Evolutionary conservation across 2,113 vertebrate genomes (phyloP), one percentile per base, ranked within the genome.

Genomic region (Marcusenius ussheri): DNA sequence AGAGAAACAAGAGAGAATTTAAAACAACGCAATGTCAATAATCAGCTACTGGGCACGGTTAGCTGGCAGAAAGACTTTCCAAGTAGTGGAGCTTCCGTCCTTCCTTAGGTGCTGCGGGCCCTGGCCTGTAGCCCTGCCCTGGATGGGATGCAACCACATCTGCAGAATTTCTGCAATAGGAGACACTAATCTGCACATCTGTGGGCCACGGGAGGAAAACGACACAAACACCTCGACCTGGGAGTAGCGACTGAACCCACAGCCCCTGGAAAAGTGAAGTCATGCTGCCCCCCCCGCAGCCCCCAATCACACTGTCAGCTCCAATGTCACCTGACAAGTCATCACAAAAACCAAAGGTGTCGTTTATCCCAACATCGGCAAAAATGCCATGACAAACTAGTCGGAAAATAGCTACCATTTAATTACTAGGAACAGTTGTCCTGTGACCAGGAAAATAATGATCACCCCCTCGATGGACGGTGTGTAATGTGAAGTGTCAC

Each of bases 401-500:
- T 47, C 3, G 27, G 62, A 50, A 53, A 51, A 51, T 17, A 87
- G 24, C 17, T 45, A 27, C 24, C 35, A 21, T 42, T 62, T 88
- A 58, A 88, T 88, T 39, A 24, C 51, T 46, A 39, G 49, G 86
- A 39, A 51, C 47, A 86, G 83, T 46, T 56, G 51, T 89, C 21
- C 42, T 35, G 24, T 27, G 35, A 21, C 51, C 50, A 89, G 21
- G 74, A 24, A 51, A 50, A 42, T 56, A 53, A 50, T 83, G 49
- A 77, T 89, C 2, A 13, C 39, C 49, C n/a, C 2, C 24, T 50
- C 19, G 47, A 27, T 46, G 42, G 80, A 17, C 11, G 51, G 10
- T 7, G 35, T n/a, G 27, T 89, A 89, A 89, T 89, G 31, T 19
- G 83, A 62, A 83, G 77, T 89, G 89, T 85, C 89, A 85, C 89